These are phyloP conservation scores for Adelosebastes latens DNA, from an alignment of 2,797 vertebrate species.

Conservation along the genomic window DNA sequence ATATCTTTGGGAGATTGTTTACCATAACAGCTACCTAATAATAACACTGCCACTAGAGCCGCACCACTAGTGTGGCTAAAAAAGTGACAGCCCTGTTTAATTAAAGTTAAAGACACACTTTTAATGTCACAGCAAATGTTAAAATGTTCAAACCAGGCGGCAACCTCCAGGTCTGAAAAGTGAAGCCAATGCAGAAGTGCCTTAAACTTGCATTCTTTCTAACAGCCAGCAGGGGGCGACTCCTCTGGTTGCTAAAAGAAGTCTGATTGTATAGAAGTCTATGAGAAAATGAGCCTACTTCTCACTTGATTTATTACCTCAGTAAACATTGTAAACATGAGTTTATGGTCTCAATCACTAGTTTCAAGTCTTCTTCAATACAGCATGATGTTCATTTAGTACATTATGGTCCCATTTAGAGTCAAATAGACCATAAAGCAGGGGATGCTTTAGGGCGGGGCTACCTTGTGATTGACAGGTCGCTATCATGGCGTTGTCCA, in stretches of 20 bases:
- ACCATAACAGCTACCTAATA: not conserved
- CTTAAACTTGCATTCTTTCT: too few species aligned
- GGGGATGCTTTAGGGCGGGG: not conserved
- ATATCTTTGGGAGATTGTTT: not conserved
- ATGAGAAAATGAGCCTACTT: not conserved
- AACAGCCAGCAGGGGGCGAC: too few species aligned
- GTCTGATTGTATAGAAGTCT: not conserved
- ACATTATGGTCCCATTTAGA: not conserved
- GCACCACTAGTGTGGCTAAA: not conserved
- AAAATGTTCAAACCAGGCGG: too few species aligned
- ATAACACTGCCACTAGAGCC: too few species aligned
- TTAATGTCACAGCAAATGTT: too few species aligned
- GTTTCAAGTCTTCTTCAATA: not conserved
- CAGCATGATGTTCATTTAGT: not conserved
- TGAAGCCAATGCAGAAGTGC: accelerated
- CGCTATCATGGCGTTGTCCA: not conserved
- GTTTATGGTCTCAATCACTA: accelerated
- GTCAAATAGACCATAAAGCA: not conserved
- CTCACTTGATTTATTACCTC: too few species aligned
- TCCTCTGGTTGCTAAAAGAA: not conserved
- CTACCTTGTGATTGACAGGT: not conserved
- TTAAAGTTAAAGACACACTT: too few species aligned
- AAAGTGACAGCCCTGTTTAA: not conserved
- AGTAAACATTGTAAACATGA: too few species aligned
- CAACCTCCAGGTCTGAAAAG: too few species aligned